Evolutionary conservation across 2,888 invertebrate species (phyloP), one percentile per base, ranked within the genome.

Genomic region (Idaea straminata): DNA sequence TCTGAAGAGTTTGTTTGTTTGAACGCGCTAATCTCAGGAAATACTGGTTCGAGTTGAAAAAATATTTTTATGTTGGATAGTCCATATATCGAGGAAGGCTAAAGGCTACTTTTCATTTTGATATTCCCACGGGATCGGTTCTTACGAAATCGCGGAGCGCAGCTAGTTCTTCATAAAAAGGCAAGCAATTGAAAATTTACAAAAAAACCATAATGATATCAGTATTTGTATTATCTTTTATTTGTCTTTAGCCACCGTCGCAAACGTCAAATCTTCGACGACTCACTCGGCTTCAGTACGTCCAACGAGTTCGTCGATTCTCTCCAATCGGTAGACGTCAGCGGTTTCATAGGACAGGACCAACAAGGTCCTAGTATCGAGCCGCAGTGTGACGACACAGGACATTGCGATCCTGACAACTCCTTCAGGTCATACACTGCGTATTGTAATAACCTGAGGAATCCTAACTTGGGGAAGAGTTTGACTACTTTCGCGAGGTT

Each of bases 391-490:
- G 96, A 96, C 57, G 96, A 96, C 65, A 92, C 91, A 0, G 93
- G 95, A 0, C 92, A 95, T 3, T 98, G 98, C 78, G 96, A 97
- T 76, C 93, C 95, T 6, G 94, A 93, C 57, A 94, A 89, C 5
- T 96, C 95, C 0, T 96, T 95, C 86, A 93, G 97, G 74, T 95
- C 96, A 0, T 94, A 96, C 68, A 96, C 96, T 0, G 98, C 98
- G 0, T 96, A 96, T 77, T 98, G 98, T 81, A 98, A 98, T 80
- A 98, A 98, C 82, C 85, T 98, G 62, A 94, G 96, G 47, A 96
- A 97, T 80, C 97, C 98, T 0, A 95, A 94, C 66, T 94, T 96
- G 78, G 98, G 97, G 16, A 96, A 97, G 82, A 96, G 97, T 76
- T 91, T 98, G 78, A 96, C 97, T 0, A 96, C 97, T 0, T 98